A percentile compares a stretch with the other conserved stretches of the same genome.
phyloP scores from a whole-genome alignment of 2,797 vertebrate species.

The Polyboroides typus region DNA sequence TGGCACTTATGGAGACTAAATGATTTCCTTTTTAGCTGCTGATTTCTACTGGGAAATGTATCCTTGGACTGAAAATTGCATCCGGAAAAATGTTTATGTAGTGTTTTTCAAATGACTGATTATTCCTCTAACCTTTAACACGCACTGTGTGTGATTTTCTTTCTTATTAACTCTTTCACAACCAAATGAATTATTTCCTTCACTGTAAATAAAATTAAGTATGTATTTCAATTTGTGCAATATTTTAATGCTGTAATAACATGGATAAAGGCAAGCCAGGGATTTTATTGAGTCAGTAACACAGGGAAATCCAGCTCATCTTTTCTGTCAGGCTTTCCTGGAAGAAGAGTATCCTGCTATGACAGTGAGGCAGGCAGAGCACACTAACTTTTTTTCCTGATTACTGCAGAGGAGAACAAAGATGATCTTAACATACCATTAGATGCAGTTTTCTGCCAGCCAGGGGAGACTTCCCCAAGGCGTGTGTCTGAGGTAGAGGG shows the following conservation, averaged over 20 bases:
- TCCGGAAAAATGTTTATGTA: slow-evolving; percentile 99
- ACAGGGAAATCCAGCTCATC: neutral
- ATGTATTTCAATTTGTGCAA: neutral
- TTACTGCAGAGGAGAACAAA: neutral
- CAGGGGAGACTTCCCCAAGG: neutral
- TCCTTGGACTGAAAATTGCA: slow-evolving; percentile 98
- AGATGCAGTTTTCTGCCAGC: neutral
- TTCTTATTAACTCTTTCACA: slow-evolving; percentile 86
- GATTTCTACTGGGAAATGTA: slow-evolving; percentile 97
- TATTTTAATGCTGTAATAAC: neutral
- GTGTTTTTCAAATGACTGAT: slow-evolving; percentile 94
- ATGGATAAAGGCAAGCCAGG: neutral
- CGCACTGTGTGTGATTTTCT: slow-evolving; percentile 82
- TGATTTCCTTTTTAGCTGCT: slow-evolving; percentile 99
- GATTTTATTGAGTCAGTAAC: neutral
- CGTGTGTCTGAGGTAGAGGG: neutral
- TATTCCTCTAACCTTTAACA: slow-evolving; percentile 95
- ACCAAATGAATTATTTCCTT: slow-evolving; percentile 38
- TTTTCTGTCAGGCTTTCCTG: neutral
- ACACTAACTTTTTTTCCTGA: neutral
- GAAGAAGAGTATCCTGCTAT: neutral
- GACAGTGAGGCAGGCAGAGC: neutral
- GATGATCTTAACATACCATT: neutral
- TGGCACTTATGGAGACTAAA: slow-evolving; percentile 99
- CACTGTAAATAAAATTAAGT: slow-evolving; percentile 30